Conservation (phyloP, 2,888 invertebrate species). For the Amblyteles armatorius region DNA sequence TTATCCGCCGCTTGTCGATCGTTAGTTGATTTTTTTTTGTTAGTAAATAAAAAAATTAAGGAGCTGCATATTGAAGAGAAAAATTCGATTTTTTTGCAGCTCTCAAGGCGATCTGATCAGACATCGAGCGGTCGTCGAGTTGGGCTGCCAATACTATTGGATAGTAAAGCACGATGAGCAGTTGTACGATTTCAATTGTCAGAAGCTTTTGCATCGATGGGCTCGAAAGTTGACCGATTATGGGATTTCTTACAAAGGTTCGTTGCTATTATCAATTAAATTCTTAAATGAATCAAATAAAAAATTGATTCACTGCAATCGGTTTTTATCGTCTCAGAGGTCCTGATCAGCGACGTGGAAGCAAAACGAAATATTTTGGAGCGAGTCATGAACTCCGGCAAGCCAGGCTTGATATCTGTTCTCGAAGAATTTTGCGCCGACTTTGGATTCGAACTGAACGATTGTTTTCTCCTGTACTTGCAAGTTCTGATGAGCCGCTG, state of each 20-base stretch:
- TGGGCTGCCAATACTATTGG: conserved; percentile 78
- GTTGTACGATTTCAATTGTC: conserved; percentile 69
- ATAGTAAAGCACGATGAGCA: conserved; percentile 69
- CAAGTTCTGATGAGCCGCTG: conserved; percentile 83
- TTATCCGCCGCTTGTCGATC: conserved; percentile 70
- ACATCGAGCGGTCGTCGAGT: conserved; percentile 74
- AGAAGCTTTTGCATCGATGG: conserved; percentile 79
- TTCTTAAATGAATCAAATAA: background rate
- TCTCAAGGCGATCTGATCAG: conserved; percentile 73
- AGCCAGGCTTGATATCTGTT: conserved; percentile 76
- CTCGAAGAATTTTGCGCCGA: conserved; percentile 84
- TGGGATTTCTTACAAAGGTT: conserved; percentile 81
- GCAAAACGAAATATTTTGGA: conserved; percentile 77
- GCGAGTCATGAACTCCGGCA: conserved; percentile 74
- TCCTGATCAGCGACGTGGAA: conserved; percentile 75
- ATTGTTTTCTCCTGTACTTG: conserved; percentile 83
- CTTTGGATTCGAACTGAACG: conserved; percentile 83
- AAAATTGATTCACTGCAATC: background rate
- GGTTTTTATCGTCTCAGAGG: conserved; percentile 71
- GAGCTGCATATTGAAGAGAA: conserved; percentile 7
- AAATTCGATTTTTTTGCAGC: conserved; percentile 53
- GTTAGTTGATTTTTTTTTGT: conserved; percentile 58
- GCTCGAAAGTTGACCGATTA: conserved; percentile 77
- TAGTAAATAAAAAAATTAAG: background rate
- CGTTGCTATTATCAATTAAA: background rate